phyloP scores from a whole-genome alignment of 2,888 invertebrate genomes.

The Octodonta nipae region DNA sequence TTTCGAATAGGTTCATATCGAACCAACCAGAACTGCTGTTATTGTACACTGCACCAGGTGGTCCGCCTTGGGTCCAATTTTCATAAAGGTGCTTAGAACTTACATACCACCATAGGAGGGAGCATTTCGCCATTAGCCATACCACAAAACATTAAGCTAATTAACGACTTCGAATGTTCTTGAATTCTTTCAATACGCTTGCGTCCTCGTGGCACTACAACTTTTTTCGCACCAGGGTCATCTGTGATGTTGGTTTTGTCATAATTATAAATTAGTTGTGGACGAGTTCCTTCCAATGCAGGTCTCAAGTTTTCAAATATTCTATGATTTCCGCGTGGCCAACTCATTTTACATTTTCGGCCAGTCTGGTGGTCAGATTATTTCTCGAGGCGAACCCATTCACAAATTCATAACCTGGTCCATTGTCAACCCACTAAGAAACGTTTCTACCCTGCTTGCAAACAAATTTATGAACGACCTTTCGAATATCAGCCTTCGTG shows the following conservation, averaged over 20 bases:
- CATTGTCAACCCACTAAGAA: slow-evolving; percentile 6
- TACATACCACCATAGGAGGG: slow-evolving; percentile 27
- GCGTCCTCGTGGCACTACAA: slow-evolving; percentile 19
- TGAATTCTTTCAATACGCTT: slow-evolving; percentile 25
- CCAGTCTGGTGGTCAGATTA: slow-evolving; percentile 6
- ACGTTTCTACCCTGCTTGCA: neutral
- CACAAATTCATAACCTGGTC: slow-evolving; percentile 8
- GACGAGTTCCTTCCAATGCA: neutral
- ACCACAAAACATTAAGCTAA: slow-evolving; percentile 26
- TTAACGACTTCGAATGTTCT: slow-evolving; percentile 21
- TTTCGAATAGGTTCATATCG: slow-evolving; percentile 13
- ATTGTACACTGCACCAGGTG: slow-evolving; percentile 9
- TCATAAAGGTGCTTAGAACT: slow-evolving; percentile 14
- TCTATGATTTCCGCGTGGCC: slow-evolving; percentile 4
- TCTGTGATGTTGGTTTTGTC: slow-evolving; percentile 29
- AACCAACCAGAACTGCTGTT: slow-evolving; percentile 13
- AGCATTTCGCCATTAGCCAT: slow-evolving; percentile 21
- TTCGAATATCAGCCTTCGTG: neutral
- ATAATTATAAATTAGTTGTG: slow-evolving; percentile 10
- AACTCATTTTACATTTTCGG: slow-evolving; percentile 8
- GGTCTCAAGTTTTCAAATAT: slow-evolving; percentile 7
- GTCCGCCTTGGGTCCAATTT: slow-evolving; percentile 11
- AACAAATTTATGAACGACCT: neutral
- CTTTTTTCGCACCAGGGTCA: slow-evolving; percentile 25
- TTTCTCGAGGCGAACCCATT: slow-evolving; percentile 6